Evolutionary conservation across 2,888 invertebrate genomes (phyloP), one percentile per base, ranked within the genome.

Genomic region (Ormia ochracea): DNA sequence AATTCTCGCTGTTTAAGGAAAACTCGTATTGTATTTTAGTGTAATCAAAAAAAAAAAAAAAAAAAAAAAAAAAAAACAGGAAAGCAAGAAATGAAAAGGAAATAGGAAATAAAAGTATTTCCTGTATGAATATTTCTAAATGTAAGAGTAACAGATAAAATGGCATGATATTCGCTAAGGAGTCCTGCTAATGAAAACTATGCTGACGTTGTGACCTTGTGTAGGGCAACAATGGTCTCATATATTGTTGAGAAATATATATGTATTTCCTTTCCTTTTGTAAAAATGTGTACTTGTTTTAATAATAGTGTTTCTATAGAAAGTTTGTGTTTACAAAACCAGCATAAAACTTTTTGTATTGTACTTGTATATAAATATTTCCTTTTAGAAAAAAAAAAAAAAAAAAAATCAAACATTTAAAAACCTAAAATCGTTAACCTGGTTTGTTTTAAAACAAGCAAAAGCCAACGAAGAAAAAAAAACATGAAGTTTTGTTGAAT

Each of bases 371-470:
- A n/a, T n/a, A n/a, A n/a, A n/a, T n/a, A n/a, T n/a, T n/a, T n/a
- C n/a, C n/a, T n/a, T n/a, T n/a, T n/a, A n/a, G n/a, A n/a, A n/a
- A n/a, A n/a, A n/a, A n/a, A n/a, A n/a, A n/a, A 4, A 9, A 17
- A 31, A 31, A 17, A 9, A 33, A 28, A 41, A 61, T 19, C 41
- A 45, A 63, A 73, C 26, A 33, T 17, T 19, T 14, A 19, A 33
- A 45, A 65, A 56, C 10, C 54, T 26, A 45, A 10, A 45, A 74
- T 74, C 58, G 59, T 74, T 74, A 74, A 74, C 74, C 74, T 66
- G 66, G 74, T 74, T 74, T 66, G 41, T 17, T 56, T 31, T 12
- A 0, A 12, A 36, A 5, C 26, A 26, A 69, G 23, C 23, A 12
- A 33, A 65, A 50, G n/a, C n/a, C n/a, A n/a, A n/a, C n/a, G n/a